Conservation (phyloP, 2,888 invertebrate genomes). For the Platerodrilus igneus region DNA sequence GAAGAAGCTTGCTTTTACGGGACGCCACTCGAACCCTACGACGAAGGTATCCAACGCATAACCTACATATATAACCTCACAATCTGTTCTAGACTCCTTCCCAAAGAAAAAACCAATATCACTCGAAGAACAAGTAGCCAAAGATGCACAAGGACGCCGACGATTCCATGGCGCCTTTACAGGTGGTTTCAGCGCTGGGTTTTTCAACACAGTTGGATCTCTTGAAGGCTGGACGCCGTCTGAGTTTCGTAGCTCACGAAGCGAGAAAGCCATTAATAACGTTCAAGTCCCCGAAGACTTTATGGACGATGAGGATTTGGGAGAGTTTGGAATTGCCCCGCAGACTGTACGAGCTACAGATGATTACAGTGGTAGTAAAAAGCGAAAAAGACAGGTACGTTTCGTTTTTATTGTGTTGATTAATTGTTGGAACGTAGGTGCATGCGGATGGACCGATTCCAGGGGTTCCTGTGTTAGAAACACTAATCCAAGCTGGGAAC, state of each 20-base stretch:
- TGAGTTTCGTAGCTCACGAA: conserved; percentile 84
- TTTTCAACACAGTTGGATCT: conserved; percentile 93
- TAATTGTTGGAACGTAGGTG: conserved; percentile 27
- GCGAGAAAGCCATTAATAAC: conserved; percentile 57
- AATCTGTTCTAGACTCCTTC: conserved; percentile 61
- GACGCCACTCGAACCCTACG: conserved; percentile 73
- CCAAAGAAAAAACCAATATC: conserved; percentile 75
- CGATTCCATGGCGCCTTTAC: conserved; percentile 99
- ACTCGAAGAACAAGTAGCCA: conserved; percentile 82
- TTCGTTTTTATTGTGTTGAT: background rate
- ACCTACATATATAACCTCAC: too few relatives aligned
- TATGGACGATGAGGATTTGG: conserved; percentile 97
- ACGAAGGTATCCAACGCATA: conserved; percentile 69
- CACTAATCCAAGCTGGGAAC: conserved; percentile 67
- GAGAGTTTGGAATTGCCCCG: conserved; percentile 94
- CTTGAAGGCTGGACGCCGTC: conserved; percentile 93
- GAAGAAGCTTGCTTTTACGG: conserved; percentile 71
- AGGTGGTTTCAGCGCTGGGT: conserved; percentile 95
- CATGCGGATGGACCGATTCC: conserved; percentile 48
- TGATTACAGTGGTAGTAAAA: conserved; percentile 60
- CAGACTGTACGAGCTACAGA: conserved; percentile 73
- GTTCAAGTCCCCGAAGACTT: conserved; percentile 82
- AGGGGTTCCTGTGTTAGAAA: conserved; percentile 67
- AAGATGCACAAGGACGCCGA: conserved; percentile 81
- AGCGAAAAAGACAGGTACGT: conserved; percentile 42